Conservation (phyloP, 2,797 vertebrate genomes). For the Sebastes trivittatus region DNA sequence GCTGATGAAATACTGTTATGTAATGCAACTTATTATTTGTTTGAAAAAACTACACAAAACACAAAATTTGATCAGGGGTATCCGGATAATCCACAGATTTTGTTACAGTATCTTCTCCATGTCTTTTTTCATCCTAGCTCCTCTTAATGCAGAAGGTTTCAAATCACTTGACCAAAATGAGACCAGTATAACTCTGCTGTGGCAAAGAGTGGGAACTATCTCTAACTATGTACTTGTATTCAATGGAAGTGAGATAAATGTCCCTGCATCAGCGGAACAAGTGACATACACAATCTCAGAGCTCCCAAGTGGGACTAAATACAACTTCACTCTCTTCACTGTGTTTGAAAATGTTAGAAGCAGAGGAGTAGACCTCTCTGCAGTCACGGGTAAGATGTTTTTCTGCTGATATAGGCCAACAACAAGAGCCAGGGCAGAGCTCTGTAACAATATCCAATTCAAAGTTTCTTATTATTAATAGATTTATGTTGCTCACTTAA, state of each 20-base stretch:
- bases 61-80: background rate
- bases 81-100: background rate
- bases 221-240: background rate
- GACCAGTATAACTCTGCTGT: slow-evolving; percentile 42
- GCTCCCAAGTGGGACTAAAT: slow-evolving; percentile 7
- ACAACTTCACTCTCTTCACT: slow-evolving; percentile 42
- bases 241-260: accelerated
- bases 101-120: background rate
- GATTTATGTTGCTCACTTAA: background rate
- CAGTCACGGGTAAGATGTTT: background rate
- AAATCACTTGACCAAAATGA: slow-evolving; percentile 3
- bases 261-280: accelerated
- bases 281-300: background rate
- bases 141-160: background rate
- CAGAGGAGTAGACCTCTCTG: background rate
- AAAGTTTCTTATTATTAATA: background rate
- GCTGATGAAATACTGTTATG: background rate
- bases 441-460: background rate
- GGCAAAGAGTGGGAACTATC: slow-evolving; percentile 5
- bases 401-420: accelerated
- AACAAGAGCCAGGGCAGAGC: background rate
- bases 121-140: background rate
- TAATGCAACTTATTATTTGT: background rate
- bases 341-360: slow-evolving; percentile 7
- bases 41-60: background rate